These are phyloP conservation scores for Dipus sagitta DNA, from an alignment of 2,797 vertebrate species.

Conservation along the genomic window DNA sequence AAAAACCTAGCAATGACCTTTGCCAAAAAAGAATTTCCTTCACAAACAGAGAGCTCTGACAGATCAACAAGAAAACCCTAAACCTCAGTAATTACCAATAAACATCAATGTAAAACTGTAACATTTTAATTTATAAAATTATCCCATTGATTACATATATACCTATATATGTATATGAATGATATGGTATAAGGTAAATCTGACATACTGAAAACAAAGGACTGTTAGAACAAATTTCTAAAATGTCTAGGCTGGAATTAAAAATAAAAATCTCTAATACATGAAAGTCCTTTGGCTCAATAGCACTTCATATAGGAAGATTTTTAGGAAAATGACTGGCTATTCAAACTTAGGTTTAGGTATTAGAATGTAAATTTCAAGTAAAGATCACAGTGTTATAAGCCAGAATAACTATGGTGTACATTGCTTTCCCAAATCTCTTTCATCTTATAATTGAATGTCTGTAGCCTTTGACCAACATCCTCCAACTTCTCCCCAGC, in stretches of 20 bases:
- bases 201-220: neutral
- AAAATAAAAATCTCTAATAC: constrained; percentile 18
- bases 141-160: too few relatives aligned
- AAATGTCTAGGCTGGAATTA: neutral
- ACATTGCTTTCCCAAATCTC: neutral
- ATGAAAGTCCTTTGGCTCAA: neutral
- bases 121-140: neutral
- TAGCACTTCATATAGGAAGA: neutral
- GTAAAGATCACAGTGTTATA: neutral
- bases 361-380: constrained; percentile 2
- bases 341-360: neutral
- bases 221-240: neutral
- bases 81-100: neutral
- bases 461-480: neutral
- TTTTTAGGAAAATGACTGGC: neutral
- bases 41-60: constrained; percentile 8
- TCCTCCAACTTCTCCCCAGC: neutral
- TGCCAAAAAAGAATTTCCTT: neutral
- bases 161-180: neutral
- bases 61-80: constrained; percentile 26
- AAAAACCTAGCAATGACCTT: neutral
- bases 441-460: neutral
- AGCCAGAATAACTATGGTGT: neutral
- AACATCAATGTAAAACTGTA: neutral
- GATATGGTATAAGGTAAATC: neutral